Conservation (phyloP, 2,113 vertebrate genomes). For the Coregonus clupeaformis region DNA sequence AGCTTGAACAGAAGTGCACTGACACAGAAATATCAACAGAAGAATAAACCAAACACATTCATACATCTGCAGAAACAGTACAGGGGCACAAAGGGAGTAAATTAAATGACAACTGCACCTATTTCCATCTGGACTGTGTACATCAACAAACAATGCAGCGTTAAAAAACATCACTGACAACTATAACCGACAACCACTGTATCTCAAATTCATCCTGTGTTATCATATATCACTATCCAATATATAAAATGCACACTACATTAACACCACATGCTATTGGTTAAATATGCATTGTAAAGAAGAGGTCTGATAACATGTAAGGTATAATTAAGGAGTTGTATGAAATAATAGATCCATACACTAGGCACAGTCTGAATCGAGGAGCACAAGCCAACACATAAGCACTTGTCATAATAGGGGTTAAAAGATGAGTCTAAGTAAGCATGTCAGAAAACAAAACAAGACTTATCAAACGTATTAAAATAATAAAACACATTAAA, state of each 20-base stretch:
- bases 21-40: background rate
- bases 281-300: conserved; percentile 28
- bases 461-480: conserved; percentile 23
- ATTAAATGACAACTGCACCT: conserved; percentile 3
- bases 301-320: background rate
- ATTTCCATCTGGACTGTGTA: conserved; percentile 3
- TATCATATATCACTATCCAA: conserved; percentile 20
- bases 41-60: conserved; percentile 31
- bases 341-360: conserved; percentile 8
- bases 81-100: background rate
- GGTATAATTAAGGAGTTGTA: background rate
- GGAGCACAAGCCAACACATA: background rate
- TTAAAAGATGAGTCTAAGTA: background rate
- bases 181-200: conserved; percentile 21
- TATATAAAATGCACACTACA: conserved; percentile 47
- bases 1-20: conserved; percentile 19
- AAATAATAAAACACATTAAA: conserved; percentile 37
- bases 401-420: background rate
- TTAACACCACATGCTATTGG: conserved; percentile 50
- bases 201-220: background rate
- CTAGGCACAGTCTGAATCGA: conserved; percentile 1
- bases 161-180: conserved; percentile 19
- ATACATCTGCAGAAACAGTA: conserved; percentile 20
- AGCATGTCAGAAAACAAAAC: background rate
- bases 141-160: background rate